Percentiles rank a stretch among this genome's conserved stretches.
These are phyloP conservation scores for Leptopilina boulardi DNA, from an alignment of 1,140 invertebrate genomes.

Conservation along the genomic window DNA sequence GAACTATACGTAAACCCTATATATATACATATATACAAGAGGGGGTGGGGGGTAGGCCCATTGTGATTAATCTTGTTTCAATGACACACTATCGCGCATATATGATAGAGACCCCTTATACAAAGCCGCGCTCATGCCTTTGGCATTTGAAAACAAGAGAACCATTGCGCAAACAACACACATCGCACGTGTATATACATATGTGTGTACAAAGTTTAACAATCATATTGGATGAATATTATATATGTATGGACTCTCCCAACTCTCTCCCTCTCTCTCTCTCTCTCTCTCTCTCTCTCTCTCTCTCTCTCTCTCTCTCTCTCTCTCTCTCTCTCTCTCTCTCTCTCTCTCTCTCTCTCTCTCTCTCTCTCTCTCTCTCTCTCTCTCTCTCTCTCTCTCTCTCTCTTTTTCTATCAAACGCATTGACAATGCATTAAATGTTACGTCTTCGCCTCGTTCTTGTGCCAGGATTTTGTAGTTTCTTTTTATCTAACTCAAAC, in stretches of 20 bases:
- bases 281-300: neutral
- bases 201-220: slow-evolving; percentile 17
- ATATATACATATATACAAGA: neutral
- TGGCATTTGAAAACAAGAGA: slow-evolving; percentile 62
- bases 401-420: neutral
- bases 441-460: neutral
- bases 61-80: slow-evolving; percentile 57
- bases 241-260: neutral
- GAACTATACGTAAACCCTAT: slow-evolving; percentile 21
- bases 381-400: neutral
- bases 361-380: neutral
- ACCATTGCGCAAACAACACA: slow-evolving; percentile 55
- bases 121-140: slow-evolving; percentile 50
- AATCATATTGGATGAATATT: neutral
- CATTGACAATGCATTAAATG: slow-evolving; percentile 2
- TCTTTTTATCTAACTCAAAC: slow-evolving; percentile 25
- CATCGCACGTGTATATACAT: slow-evolving; percentile 35
- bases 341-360: no score
- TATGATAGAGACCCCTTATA: slow-evolving; percentile 28
- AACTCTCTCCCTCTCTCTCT: neutral
- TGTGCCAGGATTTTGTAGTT: slow-evolving; percentile 16
- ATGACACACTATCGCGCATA: slow-evolving; percentile 48
- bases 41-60: neutral
- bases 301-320: neutral
- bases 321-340: neutral